Base-by-base conservation (phyloP, 2,797 vertebrate genomes). In the Gastrophryne carolinensis region DNA sequence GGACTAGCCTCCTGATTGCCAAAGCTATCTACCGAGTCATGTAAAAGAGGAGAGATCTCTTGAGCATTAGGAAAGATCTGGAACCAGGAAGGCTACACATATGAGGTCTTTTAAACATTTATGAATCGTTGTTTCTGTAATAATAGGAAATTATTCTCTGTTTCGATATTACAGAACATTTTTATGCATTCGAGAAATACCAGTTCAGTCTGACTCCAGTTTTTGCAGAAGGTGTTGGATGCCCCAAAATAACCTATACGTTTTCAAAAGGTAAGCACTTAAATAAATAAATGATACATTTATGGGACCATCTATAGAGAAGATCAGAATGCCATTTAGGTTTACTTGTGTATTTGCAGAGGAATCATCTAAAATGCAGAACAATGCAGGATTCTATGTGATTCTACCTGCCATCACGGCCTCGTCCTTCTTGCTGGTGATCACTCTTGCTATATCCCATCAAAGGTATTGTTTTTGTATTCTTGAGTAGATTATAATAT, bases 151-250 rank as follows among this genome's bases (percentile, higher is more conserved):
- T n/a, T n/a, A n/a, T n/a, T 29, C 24, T 32, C 1, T 79, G 79
- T 66, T 79, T 68, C 5, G 78, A 79, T 71, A 79, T 82, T 80
- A 50, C 85, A 98, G 96, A 93, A 71, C 81, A 92, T 81, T 96
- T 98, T 64, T 92, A 92, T 57, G 87, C 86, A 29, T 86, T 91
- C 7, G 93, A 95, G 75, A 91, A 93, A 60, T 94, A 90, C 29
- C 84, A 80, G 73, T 97, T 98, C 83, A 88, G 86, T 83, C 83
- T 99, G 81, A 94, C 91, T 68, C 94, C 96, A 3, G 82, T 99
- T 83, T 96, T 95, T 89, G 78, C 81, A 64, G 92, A 92, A 81
- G 93, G 94, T 81, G 91, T 97, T 79, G 95, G 94, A 32, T 92
- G 91, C 79, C 86, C 93, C 0, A 70, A 79, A 80, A 64, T 65